Percentiles rank a stretch among this genome's conserved stretches.
Evolutionary conservation across 2,113 vertebrate genomes (phyloP).

Genomic region (Eublepharis macularius): DNA sequence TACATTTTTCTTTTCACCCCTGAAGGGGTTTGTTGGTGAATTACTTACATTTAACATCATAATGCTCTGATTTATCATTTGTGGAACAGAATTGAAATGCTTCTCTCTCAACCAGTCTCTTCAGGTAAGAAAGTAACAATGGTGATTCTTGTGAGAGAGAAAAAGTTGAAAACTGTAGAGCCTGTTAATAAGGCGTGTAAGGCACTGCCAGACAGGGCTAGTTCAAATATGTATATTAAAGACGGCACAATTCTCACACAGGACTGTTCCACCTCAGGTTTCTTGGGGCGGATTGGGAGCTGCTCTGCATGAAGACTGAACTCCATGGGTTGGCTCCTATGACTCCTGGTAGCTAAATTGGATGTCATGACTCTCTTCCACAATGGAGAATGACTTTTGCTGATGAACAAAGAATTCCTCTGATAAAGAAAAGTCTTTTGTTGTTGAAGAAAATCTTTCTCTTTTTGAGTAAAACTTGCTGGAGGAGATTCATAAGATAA

Average conservation of each 20-base stretch:
- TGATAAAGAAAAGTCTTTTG: too few relatives aligned
- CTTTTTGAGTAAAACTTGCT: too few relatives aligned
- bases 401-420: too few relatives aligned
- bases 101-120: slow-evolving; percentile 21
- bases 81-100: slow-evolving; percentile 37
- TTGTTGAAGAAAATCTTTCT: too few relatives aligned
- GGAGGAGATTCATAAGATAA: too few relatives aligned
- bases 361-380: too few relatives aligned
- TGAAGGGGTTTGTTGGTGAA: slow-evolving; percentile 69
- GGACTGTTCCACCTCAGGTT: neutral
- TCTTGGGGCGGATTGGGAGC: neutral
- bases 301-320: too few relatives aligned
- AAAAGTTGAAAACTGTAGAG: neutral
- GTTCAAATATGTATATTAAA: neutral
- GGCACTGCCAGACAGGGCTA: too few relatives aligned
- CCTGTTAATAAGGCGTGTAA: slow-evolving; percentile 11
- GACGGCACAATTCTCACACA: neutral
- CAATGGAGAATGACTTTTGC: too few relatives aligned
- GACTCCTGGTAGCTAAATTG: too few relatives aligned
- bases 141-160: slow-evolving; percentile 26
- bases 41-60: slow-evolving; percentile 63
- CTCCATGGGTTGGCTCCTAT: too few relatives aligned
- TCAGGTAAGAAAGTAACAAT: slow-evolving; percentile 22
- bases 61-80: slow-evolving; percentile 61
- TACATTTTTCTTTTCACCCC: slow-evolving; percentile 58